phyloP scores from a whole-genome alignment of 2,888 invertebrate genomes.

The Tetragonula carbonaria region DNA sequence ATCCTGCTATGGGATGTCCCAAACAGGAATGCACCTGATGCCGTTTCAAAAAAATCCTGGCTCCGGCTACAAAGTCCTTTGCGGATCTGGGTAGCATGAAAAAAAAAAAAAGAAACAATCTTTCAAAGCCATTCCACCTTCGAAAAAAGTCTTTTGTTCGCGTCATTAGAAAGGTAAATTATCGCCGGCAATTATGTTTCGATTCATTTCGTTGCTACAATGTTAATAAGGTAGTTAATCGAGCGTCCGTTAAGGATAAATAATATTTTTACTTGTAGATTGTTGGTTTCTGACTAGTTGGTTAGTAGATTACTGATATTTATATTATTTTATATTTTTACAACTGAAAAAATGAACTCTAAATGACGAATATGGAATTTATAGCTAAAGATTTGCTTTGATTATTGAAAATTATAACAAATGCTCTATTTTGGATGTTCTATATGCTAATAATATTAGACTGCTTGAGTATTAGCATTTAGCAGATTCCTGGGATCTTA shows the following conservation, averaged over 20 bases:
- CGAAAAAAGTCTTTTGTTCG: background rate
- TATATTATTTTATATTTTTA: too few relatives aligned
- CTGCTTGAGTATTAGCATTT: too few relatives aligned
- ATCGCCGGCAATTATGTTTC: background rate
- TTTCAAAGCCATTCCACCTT: background rate
- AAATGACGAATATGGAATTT: too few relatives aligned
- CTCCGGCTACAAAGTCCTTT: conserved; percentile 25
- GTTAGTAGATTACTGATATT: too few relatives aligned
- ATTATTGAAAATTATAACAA: too few relatives aligned
- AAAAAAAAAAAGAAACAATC: conserved; percentile 30
- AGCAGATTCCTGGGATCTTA: too few relatives aligned
- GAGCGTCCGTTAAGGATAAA: background rate
- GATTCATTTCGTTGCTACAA: background rate
- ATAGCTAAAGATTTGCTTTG: too few relatives aligned
- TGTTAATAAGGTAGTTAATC: background rate
- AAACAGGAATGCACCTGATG: conserved; percentile 56
- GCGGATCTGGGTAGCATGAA: background rate
- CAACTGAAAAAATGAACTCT: too few relatives aligned
- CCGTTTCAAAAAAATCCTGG: conserved; percentile 35
- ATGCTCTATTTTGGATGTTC: too few relatives aligned
- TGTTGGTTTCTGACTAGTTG: too few relatives aligned
- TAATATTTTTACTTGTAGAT: background rate
- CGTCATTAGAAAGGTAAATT: background rate
- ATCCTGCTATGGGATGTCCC: conserved; percentile 46
- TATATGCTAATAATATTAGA: too few relatives aligned